Base-by-base conservation (phyloP, 2,113 vertebrate species). In the Callionymus lyra region DNA sequence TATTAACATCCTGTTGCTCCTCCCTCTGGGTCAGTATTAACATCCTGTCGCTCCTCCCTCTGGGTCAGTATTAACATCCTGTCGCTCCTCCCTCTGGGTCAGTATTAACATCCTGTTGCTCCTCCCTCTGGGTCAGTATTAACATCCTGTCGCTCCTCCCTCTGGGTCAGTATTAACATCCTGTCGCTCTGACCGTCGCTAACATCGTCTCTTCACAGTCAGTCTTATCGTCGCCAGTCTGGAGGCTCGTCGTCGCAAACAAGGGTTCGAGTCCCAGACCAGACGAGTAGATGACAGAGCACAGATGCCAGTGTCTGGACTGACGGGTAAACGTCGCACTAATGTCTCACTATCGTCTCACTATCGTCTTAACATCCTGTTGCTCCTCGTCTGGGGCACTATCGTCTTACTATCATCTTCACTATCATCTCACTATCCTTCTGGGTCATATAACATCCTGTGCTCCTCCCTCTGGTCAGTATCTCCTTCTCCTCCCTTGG, bases 71-170 rank as follows among this genome's bases (percentile, higher is more conserved):
- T n/a, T n/a, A n/a, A n/a, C n/a, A n/a, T 71, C 15, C 80, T 99
- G 40, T 89, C 87, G 68, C 86, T 88, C 33, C 82, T 97, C 15
- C 95, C 95, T n/a, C 59, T 93, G 59, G 89, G 95, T 98, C 38
- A 59, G 84, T 68, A 34, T 56, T n/a, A 38, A 27, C 21, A 8
- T 27, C 21, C 8, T 27, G 21, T 27, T 8, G 4, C 21, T 27
- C 21, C n/a, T n/a, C n/a, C n/a, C n/a, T n/a, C n/a, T n/a, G n/a
- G n/a, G n/a, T n/a, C n/a, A n/a, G n/a, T n/a, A n/a, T n/a, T n/a
- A n/a, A n/a, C n/a, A n/a, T 71, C 15, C 80, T 99, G 40, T 89
- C 87, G 68, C 86, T 88, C 33, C 82, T 97, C 15, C 95, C 95
- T n/a, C 59, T 93, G 59, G 89, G 95, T 98, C 38, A 59, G 84